Percentiles rank a stretch among this genome's conserved stretches.
phyloP scores from a whole-genome alignment of 2,888 invertebrate genomes.

The Torymus auratus region DNA sequence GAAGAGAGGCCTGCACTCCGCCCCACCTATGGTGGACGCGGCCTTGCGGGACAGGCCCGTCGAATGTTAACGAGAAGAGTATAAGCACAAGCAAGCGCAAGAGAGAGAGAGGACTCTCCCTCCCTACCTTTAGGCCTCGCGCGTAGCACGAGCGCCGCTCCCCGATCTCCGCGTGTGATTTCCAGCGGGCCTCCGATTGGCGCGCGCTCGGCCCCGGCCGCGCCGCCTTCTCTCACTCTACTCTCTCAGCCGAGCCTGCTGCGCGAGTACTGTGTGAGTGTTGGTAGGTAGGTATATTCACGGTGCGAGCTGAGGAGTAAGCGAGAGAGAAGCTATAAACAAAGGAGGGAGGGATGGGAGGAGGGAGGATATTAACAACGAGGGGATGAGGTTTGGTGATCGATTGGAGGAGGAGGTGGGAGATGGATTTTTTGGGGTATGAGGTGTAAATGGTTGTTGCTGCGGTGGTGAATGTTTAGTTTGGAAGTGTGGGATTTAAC shows the following conservation, averaged over 20 bases:
- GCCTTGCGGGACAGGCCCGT: conserved; percentile 70
- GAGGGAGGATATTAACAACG: conserved; percentile 32
- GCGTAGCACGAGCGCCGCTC: conserved; percentile 62
- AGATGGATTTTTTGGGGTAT: not conserved
- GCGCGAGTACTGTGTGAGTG: too few relatives aligned
- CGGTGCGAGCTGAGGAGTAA: too few relatives aligned
- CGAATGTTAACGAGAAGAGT: conserved; percentile 72
- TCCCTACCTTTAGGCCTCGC: too few relatives aligned
- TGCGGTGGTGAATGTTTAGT: too few relatives aligned
- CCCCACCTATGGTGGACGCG: too few relatives aligned
- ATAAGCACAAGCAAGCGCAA: too few relatives aligned
- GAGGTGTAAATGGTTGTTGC: too few relatives aligned
- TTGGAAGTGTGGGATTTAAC: too few relatives aligned
- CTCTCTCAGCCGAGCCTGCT: not conserved
- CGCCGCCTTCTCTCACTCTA: conserved; percentile 61
- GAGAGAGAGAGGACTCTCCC: too few relatives aligned
- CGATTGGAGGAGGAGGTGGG: not conserved
- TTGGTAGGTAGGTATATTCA: too few relatives aligned
- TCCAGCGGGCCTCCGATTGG: conserved; percentile 72
- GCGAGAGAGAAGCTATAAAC: conserved; percentile 11
- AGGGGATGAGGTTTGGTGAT: not conserved
- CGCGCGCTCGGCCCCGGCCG: conserved; percentile 60
- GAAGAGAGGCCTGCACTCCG: conserved; percentile 6
- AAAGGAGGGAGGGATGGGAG: not conserved
- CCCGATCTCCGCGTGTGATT: conserved; percentile 74